Evolutionary conservation across 2,888 invertebrate species (phyloP), one percentile per base, ranked within the genome.

Genomic region (Neuroscelio doddi): DNA sequence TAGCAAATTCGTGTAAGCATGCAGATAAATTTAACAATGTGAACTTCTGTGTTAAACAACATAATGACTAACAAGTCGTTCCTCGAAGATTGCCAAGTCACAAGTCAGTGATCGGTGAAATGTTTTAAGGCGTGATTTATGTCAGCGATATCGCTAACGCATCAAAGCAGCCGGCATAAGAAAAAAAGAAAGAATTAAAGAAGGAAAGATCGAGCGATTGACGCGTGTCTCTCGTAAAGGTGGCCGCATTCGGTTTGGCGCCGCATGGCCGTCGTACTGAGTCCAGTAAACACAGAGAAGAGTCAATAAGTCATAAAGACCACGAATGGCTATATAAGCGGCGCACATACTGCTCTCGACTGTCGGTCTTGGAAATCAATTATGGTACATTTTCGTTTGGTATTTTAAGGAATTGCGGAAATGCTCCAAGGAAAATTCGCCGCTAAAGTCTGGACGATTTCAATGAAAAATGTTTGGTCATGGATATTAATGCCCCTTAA

Each of bases 231-330:
- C 64, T 73, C 68, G 68, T 71, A 67, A 69, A 76, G 73, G 77
- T 69, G 72, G 77, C 74, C 79, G 79, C 76, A 72, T 78, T 76
- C 77, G 8, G 24, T 68, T 71, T 76, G 80, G 80, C 80, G 80
- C 80, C 80, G 76, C 69, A 70, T 72, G 75, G 75, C 73, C 76
- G 76, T 73, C 79, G 73, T 74, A 70, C 70, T 68, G 66, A 53
- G 70, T 77, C 73, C 77, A 71, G 79, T 79, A 80, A 80, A 80
- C 76, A 77, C 79, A 72, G 58, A 71, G 72, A 69, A 76, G 75
- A 80, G 78, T 80, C 78, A 79, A 81, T 80, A 80, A 80, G 80
- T 80, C 79, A 79, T 80, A 80, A 80, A 80, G 78, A 73, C 73
- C 74, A 76, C 74, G 30, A 36, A 15, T 15, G 14, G 36, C 36